These are phyloP conservation scores for Netelia inedita DNA, from an alignment of 2,888 invertebrate genomes.

Conservation along the genomic window DNA sequence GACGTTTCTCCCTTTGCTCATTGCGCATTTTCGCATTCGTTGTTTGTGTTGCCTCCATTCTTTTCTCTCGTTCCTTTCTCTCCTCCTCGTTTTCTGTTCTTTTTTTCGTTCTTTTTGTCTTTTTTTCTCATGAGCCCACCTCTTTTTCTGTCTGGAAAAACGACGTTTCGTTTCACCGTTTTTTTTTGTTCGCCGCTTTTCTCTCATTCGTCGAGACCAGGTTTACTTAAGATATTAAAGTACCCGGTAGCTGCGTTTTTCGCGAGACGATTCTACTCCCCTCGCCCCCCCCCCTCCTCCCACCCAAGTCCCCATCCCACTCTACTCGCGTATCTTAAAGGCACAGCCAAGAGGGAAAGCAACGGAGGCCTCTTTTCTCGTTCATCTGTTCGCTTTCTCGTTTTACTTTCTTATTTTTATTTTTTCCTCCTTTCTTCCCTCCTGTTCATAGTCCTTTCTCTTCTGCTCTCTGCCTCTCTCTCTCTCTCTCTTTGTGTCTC, in stretches of 20 bases:
- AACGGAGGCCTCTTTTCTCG: conserved; percentile 47
- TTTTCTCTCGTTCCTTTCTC: conserved; percentile 58
- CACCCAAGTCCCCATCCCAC: conserved; percentile 41
- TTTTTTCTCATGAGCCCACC: conserved; percentile 35
- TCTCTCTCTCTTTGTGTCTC: conserved; percentile 41
- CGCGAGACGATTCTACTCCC: conserved; percentile 41
- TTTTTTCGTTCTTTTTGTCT: conserved; percentile 36
- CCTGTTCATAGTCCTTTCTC: conserved; percentile 63
- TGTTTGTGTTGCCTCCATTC: conserved; percentile 78
- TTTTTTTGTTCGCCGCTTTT: conserved; percentile 74
- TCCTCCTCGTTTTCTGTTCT: conserved; percentile 50
- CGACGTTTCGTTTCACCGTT: conserved; percentile 62
- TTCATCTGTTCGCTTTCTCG: conserved; percentile 61
- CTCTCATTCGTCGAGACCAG: conserved; percentile 74
- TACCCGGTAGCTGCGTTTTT: conserved; percentile 70
- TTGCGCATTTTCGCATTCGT: conserved; percentile 81
- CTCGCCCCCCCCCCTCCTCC: no score
- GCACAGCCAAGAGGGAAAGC: conserved; percentile 42
- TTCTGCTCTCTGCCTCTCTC: conserved; percentile 60
- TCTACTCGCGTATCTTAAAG: conserved; percentile 1
- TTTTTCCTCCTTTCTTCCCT: conserved; percentile 67
- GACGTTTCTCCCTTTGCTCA: conserved; percentile 51
- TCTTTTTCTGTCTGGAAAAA: conserved; percentile 48
- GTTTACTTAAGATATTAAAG: conserved; percentile 85
- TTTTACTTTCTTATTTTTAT: conserved; percentile 68